Evolutionary conservation across 1,140 invertebrate genomes (phyloP).

Genomic region (Leguminivora glycinivorella): DNA sequence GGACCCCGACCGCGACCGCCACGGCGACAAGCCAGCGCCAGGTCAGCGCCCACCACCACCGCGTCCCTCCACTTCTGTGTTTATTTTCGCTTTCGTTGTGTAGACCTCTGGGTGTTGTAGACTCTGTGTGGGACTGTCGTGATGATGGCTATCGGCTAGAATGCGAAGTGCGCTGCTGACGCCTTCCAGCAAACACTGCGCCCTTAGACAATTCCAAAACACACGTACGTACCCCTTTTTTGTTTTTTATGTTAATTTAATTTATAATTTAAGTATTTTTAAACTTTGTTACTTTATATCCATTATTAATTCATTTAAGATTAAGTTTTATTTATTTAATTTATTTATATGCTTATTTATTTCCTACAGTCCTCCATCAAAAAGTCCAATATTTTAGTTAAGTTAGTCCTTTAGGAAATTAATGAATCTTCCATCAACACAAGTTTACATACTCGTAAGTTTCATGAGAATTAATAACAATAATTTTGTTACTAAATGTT

Average conservation of each 20-base stretch:
- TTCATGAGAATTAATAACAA: neutral
- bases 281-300: constrained; percentile 35
- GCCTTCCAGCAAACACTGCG: constrained; percentile 74
- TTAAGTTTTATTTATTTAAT: neutral
- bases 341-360: neutral
- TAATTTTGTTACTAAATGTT: too few relatives aligned
- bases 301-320: neutral
- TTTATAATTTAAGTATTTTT: constrained; percentile 36
- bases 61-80: constrained; percentile 72
- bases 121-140: constrained; percentile 76
- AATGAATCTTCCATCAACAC: neutral
- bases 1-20: constrained; percentile 73
- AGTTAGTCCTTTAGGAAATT: too few relatives aligned
- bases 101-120: constrained; percentile 74
- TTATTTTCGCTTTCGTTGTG: constrained; percentile 78
- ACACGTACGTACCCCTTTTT: constrained; percentile 72
- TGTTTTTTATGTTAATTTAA: constrained; percentile 49
- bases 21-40: constrained; percentile 76
- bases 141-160: constrained; percentile 77
- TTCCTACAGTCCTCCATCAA: neutral
- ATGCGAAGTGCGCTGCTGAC: constrained; percentile 78
- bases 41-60: constrained; percentile 74
- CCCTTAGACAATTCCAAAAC: constrained; percentile 73
- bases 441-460: neutral
- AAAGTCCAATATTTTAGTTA: neutral